Evolutionary conservation across 2,113 vertebrate species (phyloP), one percentile per base, ranked within the genome.

Genomic region (Amazona vittata): DNA sequence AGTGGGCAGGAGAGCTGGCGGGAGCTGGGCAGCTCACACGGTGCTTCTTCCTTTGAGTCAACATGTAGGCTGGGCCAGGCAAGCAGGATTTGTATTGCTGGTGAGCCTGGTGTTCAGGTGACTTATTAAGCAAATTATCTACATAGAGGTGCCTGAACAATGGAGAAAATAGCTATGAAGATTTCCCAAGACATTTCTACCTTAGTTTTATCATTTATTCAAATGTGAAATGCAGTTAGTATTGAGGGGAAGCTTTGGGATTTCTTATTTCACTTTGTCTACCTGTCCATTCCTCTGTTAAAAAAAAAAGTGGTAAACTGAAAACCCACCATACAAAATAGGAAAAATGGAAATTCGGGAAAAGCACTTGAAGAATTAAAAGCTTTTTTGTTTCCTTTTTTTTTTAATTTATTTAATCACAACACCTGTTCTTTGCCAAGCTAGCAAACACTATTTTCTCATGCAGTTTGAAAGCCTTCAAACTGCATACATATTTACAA

Each of bases 61-160:
- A 6, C 0, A 0, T 0, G 0, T 0, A 3, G 25, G 35, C 29
- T 70, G 50, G 28, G n/a, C 37, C 60, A n/a, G 46, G 31, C 44
- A 59, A 44, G 74, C n/a, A 63, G 50, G 8, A 37, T 9, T 35
- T 11, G 0, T 33, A 1, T 7, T 63, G 49, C 63, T 44, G 53
- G 25, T 11, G 25, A 86, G n/a, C 50, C 49, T 37, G 41, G 18
- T 41, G 3, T 6, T 74, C 44, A 15, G 44, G 26, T 33, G n/a
- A 15, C 28, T 70, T 49, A 3, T 6, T n/a, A 35, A 25, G 4
- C 24, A 59, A 60, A 22, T 29, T 28, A 41, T 65, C 33, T 28
- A 37, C 67, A 16, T 3, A 62, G 22, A 37, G 13, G 24, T 50
- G 20, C 19, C 47, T 43, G 33, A 71, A 37, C 33, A 86, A 31